Evolutionary conservation across 2,888 invertebrate genomes (phyloP), one percentile per base, ranked within the genome.

Genomic region (Cerceris ruficornis): DNA sequence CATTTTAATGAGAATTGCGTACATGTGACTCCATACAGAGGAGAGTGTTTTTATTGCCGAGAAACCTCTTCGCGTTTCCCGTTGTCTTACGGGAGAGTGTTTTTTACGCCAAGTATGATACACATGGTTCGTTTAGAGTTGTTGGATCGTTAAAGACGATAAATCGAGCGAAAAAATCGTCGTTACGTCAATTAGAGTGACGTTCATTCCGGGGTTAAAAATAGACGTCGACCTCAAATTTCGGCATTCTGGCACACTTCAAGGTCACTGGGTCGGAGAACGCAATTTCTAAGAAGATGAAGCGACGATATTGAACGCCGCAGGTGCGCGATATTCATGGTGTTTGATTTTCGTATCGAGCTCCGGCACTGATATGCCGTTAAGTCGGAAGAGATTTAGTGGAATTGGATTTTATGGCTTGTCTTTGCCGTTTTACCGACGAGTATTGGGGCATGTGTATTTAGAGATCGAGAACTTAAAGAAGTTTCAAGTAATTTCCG

Each of bases 201-300:
- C 57, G 46, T 46, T 11, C 28, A 55, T 64, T 52, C 39, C 46
- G 4, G 28, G 28, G 14, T 49, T 8, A 28, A 59, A 71, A 72
- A 68, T 68, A 64, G 41, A 50, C 8, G 13, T 42, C 17, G 64
- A 50, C 15, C 39, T 52, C 39, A 73, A 73, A 64, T 73, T 67
- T 54, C 0, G 41, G 49, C 52, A 71, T 57, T 75, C 58, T 62
- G 67, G 71, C 71, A 46, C 69, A 42, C 13, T 17, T 7, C 71
- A 71, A 75, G 71, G 67, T 62, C 52, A 46, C 7, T 6, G 1
- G 66, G 9, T 55, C 14, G 57, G 41, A 62, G 41, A 62, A 61
- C 71, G 61, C 71, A 43, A 65, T 67, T 71, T 50, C 68, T 62
- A 58, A 49, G 43, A 43, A 58, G 74, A 15, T 54, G 58, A 62